Conservation (phyloP, 2,888 invertebrate species). For the Serrognathus titanus region DNA sequence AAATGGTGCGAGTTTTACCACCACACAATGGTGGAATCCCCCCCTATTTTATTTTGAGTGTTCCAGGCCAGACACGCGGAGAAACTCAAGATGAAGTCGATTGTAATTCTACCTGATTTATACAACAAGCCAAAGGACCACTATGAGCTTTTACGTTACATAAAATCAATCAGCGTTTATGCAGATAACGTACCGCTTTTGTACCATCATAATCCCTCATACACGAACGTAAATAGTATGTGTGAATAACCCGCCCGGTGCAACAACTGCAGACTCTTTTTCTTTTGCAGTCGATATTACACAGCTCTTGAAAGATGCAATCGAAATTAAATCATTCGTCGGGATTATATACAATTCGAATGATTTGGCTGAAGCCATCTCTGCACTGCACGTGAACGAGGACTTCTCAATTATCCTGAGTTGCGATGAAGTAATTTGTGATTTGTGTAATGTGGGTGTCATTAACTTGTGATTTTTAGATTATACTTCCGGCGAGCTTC, state of each 20-base stretch:
- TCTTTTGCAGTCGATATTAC: background rate
- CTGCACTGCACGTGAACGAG: background rate
- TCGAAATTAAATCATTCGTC: background rate
- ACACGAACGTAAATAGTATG: conserved; percentile 71
- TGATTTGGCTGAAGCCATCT: background rate
- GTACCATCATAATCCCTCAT: conserved; percentile 78
- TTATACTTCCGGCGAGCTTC: background rate
- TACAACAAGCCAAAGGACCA: conserved; percentile 67
- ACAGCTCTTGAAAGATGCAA: background rate
- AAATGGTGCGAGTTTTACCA: conserved; percentile 52
- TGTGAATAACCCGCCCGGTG: conserved; percentile 26
- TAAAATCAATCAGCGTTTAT: conserved; percentile 62
- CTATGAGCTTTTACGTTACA: conserved; percentile 62
- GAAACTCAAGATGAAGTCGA: conserved; percentile 60
- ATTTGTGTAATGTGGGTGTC: background rate
- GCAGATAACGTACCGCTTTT: conserved; percentile 75
- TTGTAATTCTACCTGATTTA: conserved; percentile 72
- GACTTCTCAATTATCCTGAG: background rate
- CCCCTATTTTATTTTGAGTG: conserved; percentile 19
- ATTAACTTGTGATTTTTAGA: background rate
- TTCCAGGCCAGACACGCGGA: conserved; percentile 66
- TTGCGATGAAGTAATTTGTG: background rate
- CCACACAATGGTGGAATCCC: background rate
- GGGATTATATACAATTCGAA: background rate
- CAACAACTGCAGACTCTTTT: background rate